A percentile compares a stretch with the other conserved stretches of the same genome.
Conservation (phyloP, 1,140 invertebrate species). For the Drosophila ironensis region DNA sequence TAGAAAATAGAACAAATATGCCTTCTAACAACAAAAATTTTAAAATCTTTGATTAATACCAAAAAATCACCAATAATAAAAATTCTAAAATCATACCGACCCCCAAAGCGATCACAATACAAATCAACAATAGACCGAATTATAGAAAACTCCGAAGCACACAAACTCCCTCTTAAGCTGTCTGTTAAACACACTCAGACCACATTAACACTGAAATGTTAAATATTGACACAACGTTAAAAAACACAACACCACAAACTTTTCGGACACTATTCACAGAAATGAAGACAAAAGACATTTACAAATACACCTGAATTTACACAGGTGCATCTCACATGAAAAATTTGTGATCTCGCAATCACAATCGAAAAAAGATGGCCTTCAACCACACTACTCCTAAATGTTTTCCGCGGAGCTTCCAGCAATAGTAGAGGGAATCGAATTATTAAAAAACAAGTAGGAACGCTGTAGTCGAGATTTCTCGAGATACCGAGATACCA, state of each 20-base stretch:
- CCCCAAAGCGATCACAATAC: too few species aligned
- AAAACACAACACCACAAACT: constrained; percentile 1
- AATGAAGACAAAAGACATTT: constrained; percentile 5
- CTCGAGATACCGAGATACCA: too few species aligned
- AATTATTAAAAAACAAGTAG: too few species aligned
- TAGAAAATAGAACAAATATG: background rate
- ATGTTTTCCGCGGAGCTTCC: background rate
- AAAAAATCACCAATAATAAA: background rate
- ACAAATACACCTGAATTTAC: constrained; percentile 18
- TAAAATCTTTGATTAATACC: background rate
- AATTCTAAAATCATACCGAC: background rate
- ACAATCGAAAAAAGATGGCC: constrained; percentile 6
- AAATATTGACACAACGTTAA: background rate
- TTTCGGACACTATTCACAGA: background rate
- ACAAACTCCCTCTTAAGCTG: background rate
- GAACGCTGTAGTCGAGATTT: too few species aligned
- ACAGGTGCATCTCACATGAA: background rate
- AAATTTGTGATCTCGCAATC: background rate
- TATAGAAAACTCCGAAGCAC: constrained; percentile 2
- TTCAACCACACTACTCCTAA: background rate
- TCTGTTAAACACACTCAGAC: background rate
- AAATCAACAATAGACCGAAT: background rate
- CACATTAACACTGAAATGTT: background rate
- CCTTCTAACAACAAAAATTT: background rate
- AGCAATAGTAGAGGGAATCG: background rate